Conservation (phyloP, 1,140 invertebrate genomes). For the Drosophila kepulauana region DNA sequence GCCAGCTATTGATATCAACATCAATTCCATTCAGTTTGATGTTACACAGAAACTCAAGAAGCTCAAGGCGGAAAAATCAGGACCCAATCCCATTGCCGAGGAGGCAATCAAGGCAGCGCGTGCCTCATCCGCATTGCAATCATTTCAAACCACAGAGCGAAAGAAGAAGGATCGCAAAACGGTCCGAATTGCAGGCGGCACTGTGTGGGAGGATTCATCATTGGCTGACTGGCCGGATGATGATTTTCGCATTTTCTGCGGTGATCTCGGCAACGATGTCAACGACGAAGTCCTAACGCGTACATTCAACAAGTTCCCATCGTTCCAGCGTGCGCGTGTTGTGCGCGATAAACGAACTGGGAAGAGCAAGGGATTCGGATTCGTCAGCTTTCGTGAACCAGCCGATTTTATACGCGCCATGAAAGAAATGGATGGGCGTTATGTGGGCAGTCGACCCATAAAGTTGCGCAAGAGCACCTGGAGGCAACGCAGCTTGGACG, state of each 20-base stretch:
- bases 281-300: constrained; percentile 97
- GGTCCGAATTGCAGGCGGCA: constrained; percentile 95
- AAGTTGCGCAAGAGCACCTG: constrained; percentile 98
- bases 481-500: constrained; percentile 96
- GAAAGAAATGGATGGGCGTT: constrained; percentile 98
- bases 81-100: constrained; percentile 87
- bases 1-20: constrained; percentile 86
- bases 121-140: constrained; percentile 86
- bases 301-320: constrained; percentile 97
- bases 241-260: constrained; percentile 99
- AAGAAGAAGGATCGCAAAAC: constrained; percentile 89
- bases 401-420: constrained; percentile 99
- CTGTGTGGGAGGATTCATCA: constrained; percentile 97
- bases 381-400: constrained; percentile 99
- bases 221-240: constrained; percentile 97
- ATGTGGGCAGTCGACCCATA: constrained; percentile 99
- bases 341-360: constrained; percentile 98
- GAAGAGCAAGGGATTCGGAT: constrained; percentile 99
- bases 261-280: constrained; percentile 99
- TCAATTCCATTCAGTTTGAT: constrained; percentile 88
- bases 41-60: constrained; percentile 89
- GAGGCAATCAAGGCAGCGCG: constrained; percentile 88
- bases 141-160: constrained; percentile 86
- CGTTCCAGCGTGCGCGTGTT: constrained; percentile 97
- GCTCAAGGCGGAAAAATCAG: constrained; percentile 88